Evolutionary conservation across 2,888 invertebrate species (phyloP), one percentile per base, ranked within the genome.

Genomic region (Sepioteuthis lessoniana): DNA sequence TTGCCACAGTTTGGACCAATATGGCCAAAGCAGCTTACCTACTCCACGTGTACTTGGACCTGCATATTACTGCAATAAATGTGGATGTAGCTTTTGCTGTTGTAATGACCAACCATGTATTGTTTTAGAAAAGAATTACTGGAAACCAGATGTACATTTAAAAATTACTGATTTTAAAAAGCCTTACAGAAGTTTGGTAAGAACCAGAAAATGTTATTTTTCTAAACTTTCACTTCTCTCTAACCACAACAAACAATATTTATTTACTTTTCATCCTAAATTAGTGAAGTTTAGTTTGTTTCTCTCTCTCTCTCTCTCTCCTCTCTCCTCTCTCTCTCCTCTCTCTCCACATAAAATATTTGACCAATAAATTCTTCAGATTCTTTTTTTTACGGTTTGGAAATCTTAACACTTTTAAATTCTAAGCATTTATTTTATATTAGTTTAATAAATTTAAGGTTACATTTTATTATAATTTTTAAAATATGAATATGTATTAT

Each of bases 101-200:
- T 55, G 60, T 94, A 35, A 91, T 35, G 76, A 60, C 76, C 46
- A 42, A 46, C 16, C 90, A 28, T 42, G 42, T 47, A 38, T 47
- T 8, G 3, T 90, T 55, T 16, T 38, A 21, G 55, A 93, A 13
- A 94, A 94, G 46, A 37, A 90, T 25, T 94, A 90, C 46, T 94
- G 94, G 94, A 90, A 37, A n/a, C 19, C 42, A 46, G n/a, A 94
- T 31, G 38, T 90, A 5, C 37, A 90, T 28, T 94, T 94, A 31
- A 90, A 90, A 31, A 28, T 94, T 92, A 21, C 28, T 31, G n/a
- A 42, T 42, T 42, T 92, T 42, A 92, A 46, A 19, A 92, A 47
- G 31, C 42, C n/a, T 47, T n/a, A 16, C 92, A n/a, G 42, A 47
- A 92, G 31, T 92, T 42, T 13, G 92, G 92, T 92, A 92, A 92